Base-by-base conservation (phyloP, 2,797 vertebrate genomes). In the Arrhamphus sclerolepis region DNA sequence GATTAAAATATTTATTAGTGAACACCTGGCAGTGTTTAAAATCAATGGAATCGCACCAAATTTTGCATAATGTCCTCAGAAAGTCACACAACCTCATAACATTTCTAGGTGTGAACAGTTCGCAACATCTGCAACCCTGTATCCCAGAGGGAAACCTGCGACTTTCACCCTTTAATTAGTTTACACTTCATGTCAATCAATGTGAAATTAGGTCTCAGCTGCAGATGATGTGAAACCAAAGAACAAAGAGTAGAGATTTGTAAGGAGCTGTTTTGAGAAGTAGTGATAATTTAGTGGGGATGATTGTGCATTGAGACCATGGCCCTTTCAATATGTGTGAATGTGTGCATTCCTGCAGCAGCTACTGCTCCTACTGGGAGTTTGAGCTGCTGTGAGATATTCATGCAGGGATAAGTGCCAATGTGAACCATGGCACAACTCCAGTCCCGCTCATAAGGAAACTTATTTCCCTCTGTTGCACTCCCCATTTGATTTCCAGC, bases 381-480 rank as follows among this genome's bases (percentile, higher is more conserved):
- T 46, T 42, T 63, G 55, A 65, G 55, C 50, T 38, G 34, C 34
- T 38, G 34, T 38, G 34, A 38, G 34, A 38, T 69, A 72, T 66
- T 64, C 62, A 64, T 54, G 55, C 17, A 51, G 73, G 59, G 28
- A 54, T 54, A 46, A 20, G 29, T 68, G 70, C 58, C 72, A 81
- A 68, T 31, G 44, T 60, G 51, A 69, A 71, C 63, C 46, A n/a
- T 79, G 79, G 77, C 77, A 73, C 20, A 18, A 57, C 29, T 73
- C 79, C 73, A 77, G 55, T 29, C 54, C 46, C 56, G 47, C 61
- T 77, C 60, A 59, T 60, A 74, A 46, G 58, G 63, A 52, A 56
- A 60, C 59, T 73, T 71, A 65, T 72, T 66, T 60, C 49, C 46
- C 57, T 54, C 62, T 58, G 48, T 66, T 70, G 29, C 47, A 31